Conservation (phyloP, 2,797 vertebrate genomes). For the Mus spretus region DNA sequence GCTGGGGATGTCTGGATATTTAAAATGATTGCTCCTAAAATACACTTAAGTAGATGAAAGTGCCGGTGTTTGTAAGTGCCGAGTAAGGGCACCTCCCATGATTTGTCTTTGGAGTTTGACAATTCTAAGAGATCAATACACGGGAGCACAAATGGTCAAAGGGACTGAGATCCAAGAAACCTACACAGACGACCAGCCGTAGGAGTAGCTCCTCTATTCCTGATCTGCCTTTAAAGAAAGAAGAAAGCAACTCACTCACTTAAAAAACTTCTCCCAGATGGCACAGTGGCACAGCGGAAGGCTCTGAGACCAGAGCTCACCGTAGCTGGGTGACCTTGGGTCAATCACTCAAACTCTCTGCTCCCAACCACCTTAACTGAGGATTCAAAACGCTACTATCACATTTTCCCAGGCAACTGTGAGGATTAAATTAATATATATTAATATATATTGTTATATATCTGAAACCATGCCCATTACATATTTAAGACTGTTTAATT, state of each 20-base stretch:
- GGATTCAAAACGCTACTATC: neutral
- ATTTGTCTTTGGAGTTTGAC: neutral
- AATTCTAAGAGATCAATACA: neutral
- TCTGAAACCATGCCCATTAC: neutral
- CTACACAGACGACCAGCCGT: neutral
- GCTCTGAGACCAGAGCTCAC: neutral
- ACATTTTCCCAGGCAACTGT: neutral
- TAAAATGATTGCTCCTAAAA: constrained; percentile 5
- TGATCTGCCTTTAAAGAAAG: neutral
- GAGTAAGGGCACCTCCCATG: neutral
- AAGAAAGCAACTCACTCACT: neutral
- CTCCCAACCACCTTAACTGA: neutral
- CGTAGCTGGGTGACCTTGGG: neutral
- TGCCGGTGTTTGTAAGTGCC: neutral
- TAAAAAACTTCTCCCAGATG: neutral
- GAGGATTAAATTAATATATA: neutral
- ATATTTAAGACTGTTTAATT: neutral
- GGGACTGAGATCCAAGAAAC: neutral
- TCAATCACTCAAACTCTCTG: constrained; percentile 14
- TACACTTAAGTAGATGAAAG: neutral
- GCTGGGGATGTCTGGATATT: neutral
- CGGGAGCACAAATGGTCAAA: neutral
- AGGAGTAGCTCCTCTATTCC: neutral
- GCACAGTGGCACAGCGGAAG: neutral
- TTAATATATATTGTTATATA: neutral